These are phyloP conservation scores for Ceratoteleas bidentatus DNA, from an alignment of 1,140 invertebrate genomes.

Conservation along the genomic window DNA sequence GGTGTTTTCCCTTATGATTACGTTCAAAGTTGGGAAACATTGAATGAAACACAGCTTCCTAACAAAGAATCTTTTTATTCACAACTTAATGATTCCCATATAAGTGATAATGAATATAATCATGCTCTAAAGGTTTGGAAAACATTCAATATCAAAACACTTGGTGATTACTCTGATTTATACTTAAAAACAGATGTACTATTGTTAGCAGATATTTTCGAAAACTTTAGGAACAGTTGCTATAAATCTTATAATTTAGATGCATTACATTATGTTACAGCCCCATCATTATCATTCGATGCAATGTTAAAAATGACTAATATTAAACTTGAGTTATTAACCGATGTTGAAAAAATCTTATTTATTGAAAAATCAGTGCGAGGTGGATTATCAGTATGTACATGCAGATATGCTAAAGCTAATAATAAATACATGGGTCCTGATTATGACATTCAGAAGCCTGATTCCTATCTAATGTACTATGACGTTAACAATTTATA, in stretches of 20 bases:
- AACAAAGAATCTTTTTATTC: neutral
- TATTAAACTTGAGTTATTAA: constrained; percentile 2
- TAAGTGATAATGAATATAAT: neutral
- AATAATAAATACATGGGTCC: constrained; percentile 72
- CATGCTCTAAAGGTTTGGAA: too few relatives aligned
- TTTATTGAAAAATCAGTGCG: neutral
- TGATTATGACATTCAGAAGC: constrained; percentile 74
- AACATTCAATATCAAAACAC: too few relatives aligned
- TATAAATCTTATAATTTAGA: too few relatives aligned
- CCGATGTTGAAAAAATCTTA: neutral
- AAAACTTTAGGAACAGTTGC: too few relatives aligned
- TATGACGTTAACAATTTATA: constrained; percentile 83
- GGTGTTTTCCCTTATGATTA: neutral
- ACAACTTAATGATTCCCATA: neutral
- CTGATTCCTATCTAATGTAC: constrained; percentile 76
- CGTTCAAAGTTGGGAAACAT: neutral
- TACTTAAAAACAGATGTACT: too few relatives aligned
- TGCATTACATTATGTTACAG: neutral
- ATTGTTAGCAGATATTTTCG: too few relatives aligned
- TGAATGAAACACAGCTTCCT: neutral
- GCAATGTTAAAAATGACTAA: neutral
- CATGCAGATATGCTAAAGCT: constrained; percentile 42
- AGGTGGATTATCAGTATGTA: neutral
- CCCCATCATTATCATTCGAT: neutral
- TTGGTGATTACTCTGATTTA: too few relatives aligned